Base-by-base conservation (phyloP, 2,888 invertebrate species). In the Hypolimnas misippus region DNA sequence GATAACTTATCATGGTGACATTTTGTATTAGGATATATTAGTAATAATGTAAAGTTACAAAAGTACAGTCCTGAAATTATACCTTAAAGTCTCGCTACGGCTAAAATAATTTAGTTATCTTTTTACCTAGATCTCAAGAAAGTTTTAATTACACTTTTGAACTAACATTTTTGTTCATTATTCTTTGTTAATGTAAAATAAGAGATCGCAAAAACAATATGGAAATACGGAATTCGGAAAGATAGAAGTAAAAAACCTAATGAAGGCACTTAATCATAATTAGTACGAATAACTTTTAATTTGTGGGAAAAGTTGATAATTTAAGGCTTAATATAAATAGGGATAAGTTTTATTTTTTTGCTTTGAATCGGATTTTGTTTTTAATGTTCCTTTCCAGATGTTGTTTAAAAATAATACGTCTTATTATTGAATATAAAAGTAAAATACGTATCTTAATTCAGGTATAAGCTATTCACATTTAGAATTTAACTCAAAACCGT, bases 181-280 rank as follows among this genome's bases (percentile, higher is more conserved):
- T 25, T 3, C 5, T 38, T 38, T n/a, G 0, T 38, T 14, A 14
- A 25, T 25, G 25, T 29, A 54, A 17, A 42, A 29, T 16, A 49
- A 38, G 25, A 49, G 14, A n/a, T 17, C 59, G 29, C 31, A 29
- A 60, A 54, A 54, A 49, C 38, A 46, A 49, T 38, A 38, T 16
- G 8, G 12, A 59, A 38, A n/a, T 46, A 44, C 25, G 12, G 25
- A 38, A n/a, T 46, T 53, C 25, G 12, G 25, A 54, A 66, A 60
- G 50, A 56, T 51, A 56, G 21, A 59, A 57, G 31, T 31, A 57
- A 60, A 59, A 46, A 52, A 12, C 46, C 44, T 50, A 63, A 63
- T 60, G 54, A 60, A 42, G 42, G 49, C 21, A 51, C 57, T 63
- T 60, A 25, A 57, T 63, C 57, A 57, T 46, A 57, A 57, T 62